These are phyloP conservation scores for Acanthopleura granulata DNA, from an alignment of 2,888 invertebrate genomes.

Conservation along the genomic window DNA sequence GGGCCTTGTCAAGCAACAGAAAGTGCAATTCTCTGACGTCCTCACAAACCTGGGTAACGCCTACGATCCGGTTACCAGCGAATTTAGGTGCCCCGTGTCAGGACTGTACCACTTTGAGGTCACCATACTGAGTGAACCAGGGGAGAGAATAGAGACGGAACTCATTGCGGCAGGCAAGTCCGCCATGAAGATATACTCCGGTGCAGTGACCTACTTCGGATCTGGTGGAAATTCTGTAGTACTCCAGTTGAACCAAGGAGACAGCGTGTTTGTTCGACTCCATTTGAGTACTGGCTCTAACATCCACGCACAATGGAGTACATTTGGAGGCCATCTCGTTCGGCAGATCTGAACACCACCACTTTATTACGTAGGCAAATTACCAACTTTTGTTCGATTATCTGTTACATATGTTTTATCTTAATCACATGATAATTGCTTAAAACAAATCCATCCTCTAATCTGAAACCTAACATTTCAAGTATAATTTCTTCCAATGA, in stretches of 20 bases:
- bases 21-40: background rate
- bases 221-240: background rate
- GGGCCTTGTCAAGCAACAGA: background rate
- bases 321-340: background rate
- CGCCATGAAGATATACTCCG: background rate
- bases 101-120: conserved; percentile 5
- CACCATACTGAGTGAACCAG: conserved; percentile 4
- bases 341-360: background rate
- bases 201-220: background rate
- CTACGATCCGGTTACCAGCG: background rate
- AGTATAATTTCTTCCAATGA: too few relatives aligned
- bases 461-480: too few relatives aligned
- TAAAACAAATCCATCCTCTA: too few relatives aligned
- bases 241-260: background rate
- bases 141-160: conserved; percentile 2
- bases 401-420: too few relatives aligned
- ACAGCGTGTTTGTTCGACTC: background rate
- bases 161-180: background rate
- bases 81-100: background rate
- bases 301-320: background rate
- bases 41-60: background rate
- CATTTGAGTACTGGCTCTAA: background rate
- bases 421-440: too few relatives aligned
- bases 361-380: too few relatives aligned
- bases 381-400: too few relatives aligned